phyloP scores from a whole-genome alignment of 1,140 invertebrate species.

The Ceratina japonica region DNA sequence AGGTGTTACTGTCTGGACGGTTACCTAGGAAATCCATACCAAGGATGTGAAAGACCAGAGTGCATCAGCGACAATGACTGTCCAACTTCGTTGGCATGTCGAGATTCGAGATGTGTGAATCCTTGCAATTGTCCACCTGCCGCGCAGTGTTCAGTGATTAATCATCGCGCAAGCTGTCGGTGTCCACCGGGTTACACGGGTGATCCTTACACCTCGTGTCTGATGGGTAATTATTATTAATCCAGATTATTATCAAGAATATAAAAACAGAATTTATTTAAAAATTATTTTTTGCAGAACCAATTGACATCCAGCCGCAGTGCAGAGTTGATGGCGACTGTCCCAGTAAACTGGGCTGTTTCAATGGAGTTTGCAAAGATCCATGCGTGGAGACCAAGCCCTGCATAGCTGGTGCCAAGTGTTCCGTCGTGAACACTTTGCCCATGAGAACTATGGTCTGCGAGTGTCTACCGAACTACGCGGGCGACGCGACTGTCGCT shows the following conservation, averaged over 20 bases:
- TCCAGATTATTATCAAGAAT: not conserved
- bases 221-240: constrained; percentile 77
- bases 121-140: constrained; percentile 87
- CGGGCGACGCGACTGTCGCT: constrained; percentile 90
- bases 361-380: constrained; percentile 89
- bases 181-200: constrained; percentile 91
- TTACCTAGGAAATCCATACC: constrained; percentile 87
- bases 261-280: not conserved
- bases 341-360: constrained; percentile 90
- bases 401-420: constrained; percentile 89
- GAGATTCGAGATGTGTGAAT: constrained; percentile 86
- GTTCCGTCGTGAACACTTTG: constrained; percentile 90
- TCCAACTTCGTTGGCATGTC: constrained; percentile 86
- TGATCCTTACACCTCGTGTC: constrained; percentile 86
- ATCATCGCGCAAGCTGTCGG: constrained; percentile 88
- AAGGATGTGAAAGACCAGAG: constrained; percentile 88
- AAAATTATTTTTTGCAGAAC: constrained; percentile 72
- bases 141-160: constrained; percentile 87
- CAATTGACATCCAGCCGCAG: constrained; percentile 81
- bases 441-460: constrained; percentile 93
- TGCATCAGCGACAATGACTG: constrained; percentile 88
- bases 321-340: constrained; percentile 92
- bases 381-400: constrained; percentile 89
- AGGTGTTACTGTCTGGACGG: constrained; percentile 89
- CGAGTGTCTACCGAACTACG: constrained; percentile 88